A percentile compares a stretch with the other conserved stretches of the same genome.
Evolutionary conservation across 2,888 invertebrate genomes (phyloP).

Genomic region (Nephrotoma guestfalica): DNA sequence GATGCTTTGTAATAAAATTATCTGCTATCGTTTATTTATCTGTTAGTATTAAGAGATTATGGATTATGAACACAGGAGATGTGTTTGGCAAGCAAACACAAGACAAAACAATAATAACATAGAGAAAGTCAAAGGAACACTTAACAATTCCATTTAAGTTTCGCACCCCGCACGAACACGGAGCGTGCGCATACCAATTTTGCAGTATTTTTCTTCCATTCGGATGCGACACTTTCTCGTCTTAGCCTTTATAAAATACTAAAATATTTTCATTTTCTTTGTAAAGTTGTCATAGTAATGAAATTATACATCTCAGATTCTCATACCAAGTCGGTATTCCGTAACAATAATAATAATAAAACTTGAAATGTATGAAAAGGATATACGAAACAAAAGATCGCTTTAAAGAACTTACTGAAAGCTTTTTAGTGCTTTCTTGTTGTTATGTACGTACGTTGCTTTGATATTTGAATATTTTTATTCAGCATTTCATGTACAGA

Average conservation of each 20-base stretch:
- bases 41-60: too few relatives aligned
- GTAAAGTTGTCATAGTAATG: background rate
- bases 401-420: background rate
- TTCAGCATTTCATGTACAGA: background rate
- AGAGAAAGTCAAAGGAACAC: too few relatives aligned
- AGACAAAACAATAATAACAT: too few relatives aligned
- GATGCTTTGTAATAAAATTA: too few relatives aligned
- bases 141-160: background rate
- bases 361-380: background rate
- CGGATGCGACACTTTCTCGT: background rate
- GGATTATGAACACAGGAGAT: too few relatives aligned
- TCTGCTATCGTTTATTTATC: too few relatives aligned
- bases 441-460: background rate
- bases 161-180: background rate
- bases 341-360: background rate
- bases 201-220: background rate
- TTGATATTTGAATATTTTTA: background rate
- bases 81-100: too few relatives aligned
- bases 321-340: background rate
- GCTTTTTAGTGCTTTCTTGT: background rate
- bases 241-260: background rate
- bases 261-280: background rate
- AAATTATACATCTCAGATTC: background rate
- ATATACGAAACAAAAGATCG: background rate
- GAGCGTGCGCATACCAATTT: background rate